Evolutionary conservation across 92 coral and sea anemone genomes (phyloP).

Genomic region (Heliopora coerulea): DNA sequence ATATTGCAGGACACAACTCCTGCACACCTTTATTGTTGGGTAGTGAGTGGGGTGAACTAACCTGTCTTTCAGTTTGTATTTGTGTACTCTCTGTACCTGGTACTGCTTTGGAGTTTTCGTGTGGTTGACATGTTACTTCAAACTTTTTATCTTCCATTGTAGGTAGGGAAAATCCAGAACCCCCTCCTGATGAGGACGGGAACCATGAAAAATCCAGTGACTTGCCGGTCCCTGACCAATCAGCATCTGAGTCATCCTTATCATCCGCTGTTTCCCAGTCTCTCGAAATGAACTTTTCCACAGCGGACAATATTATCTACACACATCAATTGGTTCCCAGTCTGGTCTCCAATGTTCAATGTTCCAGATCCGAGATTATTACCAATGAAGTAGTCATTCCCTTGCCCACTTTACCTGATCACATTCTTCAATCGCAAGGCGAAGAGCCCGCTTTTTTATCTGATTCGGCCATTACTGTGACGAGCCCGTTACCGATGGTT

Average conservation of each 20-base stretch:
- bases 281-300: slow-evolving; percentile 29
- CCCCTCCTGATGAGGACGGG: not conserved
- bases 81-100: no score
- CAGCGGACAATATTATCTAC: slow-evolving; percentile 17
- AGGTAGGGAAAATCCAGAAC: not conserved
- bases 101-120: no score
- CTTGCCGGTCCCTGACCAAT: not conserved
- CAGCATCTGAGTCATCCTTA: not conserved
- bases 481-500: slow-evolving; percentile 21
- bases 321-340: slow-evolving; percentile 39
- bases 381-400: slow-evolving; percentile 69
- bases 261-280: slow-evolving; percentile 30
- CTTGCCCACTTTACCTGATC: slow-evolving; percentile 86
- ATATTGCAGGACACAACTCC: no score
- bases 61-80: no score
- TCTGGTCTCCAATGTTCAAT: slow-evolving; percentile 32
- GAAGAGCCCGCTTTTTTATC: slow-evolving; percentile 63
- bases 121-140: no score
- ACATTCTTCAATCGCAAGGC: slow-evolving; percentile 78
- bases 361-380: slow-evolving; percentile 34
- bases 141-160: not conserved
- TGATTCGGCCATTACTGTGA: slow-evolving; percentile 14
- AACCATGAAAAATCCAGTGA: slow-evolving; percentile 9
- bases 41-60: no score
- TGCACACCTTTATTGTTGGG: no score